Conservation (phyloP, 2,888 invertebrate genomes). For the Drosophila percnosoma region DNA sequence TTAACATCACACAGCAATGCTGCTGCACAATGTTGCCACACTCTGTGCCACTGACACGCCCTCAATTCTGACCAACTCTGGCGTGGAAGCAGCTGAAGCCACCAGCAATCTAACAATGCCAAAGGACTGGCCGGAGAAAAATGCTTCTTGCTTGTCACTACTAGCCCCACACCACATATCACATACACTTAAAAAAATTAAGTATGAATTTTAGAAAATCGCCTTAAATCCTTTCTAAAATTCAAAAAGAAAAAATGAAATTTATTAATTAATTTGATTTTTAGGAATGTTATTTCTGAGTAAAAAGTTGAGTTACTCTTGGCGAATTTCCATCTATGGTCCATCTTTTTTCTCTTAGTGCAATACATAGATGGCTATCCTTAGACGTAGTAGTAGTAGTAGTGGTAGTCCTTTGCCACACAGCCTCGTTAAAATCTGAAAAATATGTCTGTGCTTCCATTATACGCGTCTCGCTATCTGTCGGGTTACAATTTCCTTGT, state of each 20-base stretch:
- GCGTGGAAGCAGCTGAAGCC: conserved; percentile 21
- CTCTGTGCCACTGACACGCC: conserved; percentile 57
- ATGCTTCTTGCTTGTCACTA: conserved; percentile 33
- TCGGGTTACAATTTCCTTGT: conserved; percentile 74
- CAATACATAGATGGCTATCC: conserved; percentile 45
- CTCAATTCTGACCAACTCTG: conserved; percentile 27
- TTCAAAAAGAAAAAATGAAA: too few relatives aligned
- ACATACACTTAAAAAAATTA: not conserved
- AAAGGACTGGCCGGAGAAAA: conserved; percentile 55
- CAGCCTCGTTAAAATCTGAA: conserved; percentile 69
- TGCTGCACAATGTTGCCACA: conserved; percentile 56
- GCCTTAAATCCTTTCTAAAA: too few relatives aligned
- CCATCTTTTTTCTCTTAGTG: not conserved
- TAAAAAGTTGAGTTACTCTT: not conserved
- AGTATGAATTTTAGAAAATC: too few relatives aligned
- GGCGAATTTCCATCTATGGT: not conserved
- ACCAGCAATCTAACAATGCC: conserved; percentile 12
- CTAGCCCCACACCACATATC: not conserved
- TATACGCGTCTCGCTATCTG: conserved; percentile 64
- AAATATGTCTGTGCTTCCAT: conserved; percentile 74
- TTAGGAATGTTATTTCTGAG: not conserved
- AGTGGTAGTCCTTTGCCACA: conserved; percentile 6
- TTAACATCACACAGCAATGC: conserved; percentile 11
- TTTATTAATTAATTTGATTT: too few relatives aligned
- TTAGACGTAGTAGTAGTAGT: not conserved